Conservation (phyloP, 1,140 invertebrate genomes). For the Notospermus geniculatus region DNA sequence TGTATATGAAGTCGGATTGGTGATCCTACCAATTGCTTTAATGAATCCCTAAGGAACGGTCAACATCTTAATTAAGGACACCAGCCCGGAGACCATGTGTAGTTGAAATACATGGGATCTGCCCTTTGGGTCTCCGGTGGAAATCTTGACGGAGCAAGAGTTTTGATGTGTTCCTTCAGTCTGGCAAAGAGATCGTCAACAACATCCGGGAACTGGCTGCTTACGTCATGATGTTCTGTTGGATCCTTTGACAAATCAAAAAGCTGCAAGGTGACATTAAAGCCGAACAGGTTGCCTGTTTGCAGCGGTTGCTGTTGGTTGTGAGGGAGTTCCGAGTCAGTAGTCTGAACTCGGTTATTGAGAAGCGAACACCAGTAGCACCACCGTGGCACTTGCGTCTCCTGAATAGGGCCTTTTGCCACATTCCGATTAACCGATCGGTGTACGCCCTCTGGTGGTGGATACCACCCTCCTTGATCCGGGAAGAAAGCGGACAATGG, state of each 20-base stretch:
- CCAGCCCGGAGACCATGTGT: neutral
- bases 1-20: too few species aligned
- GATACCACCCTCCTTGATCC: conserved; percentile 8
- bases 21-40: too few species aligned
- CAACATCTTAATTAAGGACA: too few species aligned
- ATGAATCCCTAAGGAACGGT: too few species aligned
- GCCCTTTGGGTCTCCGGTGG: neutral
- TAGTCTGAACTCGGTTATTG: neutral
- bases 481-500: conserved; percentile 11
- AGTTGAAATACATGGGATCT: neutral
- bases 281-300: neutral
- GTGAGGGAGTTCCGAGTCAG: neutral
- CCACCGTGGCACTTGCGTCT: conserved; percentile 4
- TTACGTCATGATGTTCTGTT: conserved; percentile 16
- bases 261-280: conserved; percentile 22
- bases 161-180: neutral
- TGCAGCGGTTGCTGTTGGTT: neutral
- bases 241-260: conserved; percentile 23
- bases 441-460: neutral
- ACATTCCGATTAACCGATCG: conserved; percentile 3
- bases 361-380: too few species aligned
- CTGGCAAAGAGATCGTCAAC: conserved; percentile 13
- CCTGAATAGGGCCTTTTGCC: neutral
- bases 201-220: conserved; percentile 6
- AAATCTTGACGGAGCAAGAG: neutral